Conservation (phyloP, 2,797 vertebrate genomes). For the Mionectes olivaceus region DNA sequence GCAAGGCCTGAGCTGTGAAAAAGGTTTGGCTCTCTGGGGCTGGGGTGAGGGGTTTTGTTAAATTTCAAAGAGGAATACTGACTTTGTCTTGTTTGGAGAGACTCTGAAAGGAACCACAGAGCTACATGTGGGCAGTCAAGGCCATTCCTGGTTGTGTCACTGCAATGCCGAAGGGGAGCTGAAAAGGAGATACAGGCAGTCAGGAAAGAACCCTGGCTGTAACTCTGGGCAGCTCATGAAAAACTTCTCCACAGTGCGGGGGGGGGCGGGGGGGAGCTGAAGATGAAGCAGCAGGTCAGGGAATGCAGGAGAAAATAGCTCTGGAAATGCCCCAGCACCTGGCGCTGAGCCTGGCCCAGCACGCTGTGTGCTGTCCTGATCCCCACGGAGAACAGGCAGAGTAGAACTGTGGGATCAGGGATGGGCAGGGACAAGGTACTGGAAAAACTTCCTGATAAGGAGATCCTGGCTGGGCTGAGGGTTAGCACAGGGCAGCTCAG, state of each 20-base stretch:
- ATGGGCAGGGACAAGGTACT: not conserved
- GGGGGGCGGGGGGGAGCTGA: accelerated
- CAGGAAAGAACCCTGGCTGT: accelerated
- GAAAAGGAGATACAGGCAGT: too few species aligned
- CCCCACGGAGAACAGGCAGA: not conserved
- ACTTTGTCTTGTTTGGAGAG: not conserved
- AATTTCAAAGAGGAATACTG: not conserved
- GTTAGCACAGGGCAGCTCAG: accelerated
- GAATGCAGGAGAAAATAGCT: accelerated
- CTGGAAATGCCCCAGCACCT: accelerated
- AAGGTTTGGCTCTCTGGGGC: not conserved
- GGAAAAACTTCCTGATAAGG: not conserved
- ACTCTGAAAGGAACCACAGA: not conserved
- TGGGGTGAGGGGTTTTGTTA: not conserved
- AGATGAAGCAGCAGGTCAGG: not conserved
- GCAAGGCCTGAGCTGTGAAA: not conserved
- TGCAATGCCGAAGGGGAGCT: not conserved
- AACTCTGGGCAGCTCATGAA: not conserved
- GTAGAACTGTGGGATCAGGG: accelerated
- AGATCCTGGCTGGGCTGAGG: not conserved
- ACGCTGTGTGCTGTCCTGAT: accelerated
- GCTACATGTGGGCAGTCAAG: not conserved
- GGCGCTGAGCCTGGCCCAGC: accelerated
- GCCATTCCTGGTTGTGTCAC: not conserved
- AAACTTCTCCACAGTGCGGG: accelerated